Conservation (phyloP, 2,797 vertebrate genomes). For the Acipenser oxyrinchus region DNA sequence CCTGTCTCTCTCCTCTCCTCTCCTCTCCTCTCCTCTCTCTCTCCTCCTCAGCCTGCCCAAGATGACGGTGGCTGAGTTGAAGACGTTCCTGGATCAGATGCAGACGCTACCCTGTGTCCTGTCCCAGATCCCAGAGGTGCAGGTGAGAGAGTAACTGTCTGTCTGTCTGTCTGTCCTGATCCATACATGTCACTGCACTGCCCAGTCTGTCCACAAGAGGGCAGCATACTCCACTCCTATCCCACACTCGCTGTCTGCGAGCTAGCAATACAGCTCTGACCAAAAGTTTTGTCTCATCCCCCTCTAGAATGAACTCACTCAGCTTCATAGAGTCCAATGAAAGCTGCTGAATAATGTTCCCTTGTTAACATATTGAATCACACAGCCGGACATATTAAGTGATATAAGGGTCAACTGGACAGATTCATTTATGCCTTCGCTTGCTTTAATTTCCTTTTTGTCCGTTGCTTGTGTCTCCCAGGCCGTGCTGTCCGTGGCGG, state of each 20-base stretch:
- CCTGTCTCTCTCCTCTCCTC: background rate
- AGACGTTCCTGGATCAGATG: slow-evolving; percentile 72
- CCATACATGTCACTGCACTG: too few relatives aligned
- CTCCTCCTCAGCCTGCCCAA: slow-evolving; percentile 17
- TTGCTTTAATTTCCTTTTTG: background rate
- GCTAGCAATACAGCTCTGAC: too few relatives aligned
- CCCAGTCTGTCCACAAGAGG: too few relatives aligned
- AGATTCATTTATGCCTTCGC: background rate
- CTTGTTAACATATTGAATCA: too few relatives aligned
- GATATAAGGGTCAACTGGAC: too few relatives aligned
- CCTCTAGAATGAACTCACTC: too few relatives aligned
- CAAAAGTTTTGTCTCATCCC: too few relatives aligned
- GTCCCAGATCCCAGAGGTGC: slow-evolving; percentile 65
- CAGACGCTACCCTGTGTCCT: slow-evolving; percentile 77
- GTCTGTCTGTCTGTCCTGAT: background rate
- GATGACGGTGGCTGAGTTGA: slow-evolving; percentile 72
- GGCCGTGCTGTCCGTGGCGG: slow-evolving; percentile 65
- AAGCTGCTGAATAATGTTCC: too few relatives aligned
- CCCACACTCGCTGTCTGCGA: too few relatives aligned
- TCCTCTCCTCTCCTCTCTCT: background rate
- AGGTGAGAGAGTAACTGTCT: slow-evolving; percentile 59
- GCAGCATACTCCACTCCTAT: too few relatives aligned
- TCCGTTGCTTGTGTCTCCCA: slow-evolving; percentile 25
- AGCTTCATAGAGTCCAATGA: too few relatives aligned
- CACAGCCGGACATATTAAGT: too few relatives aligned